Percentiles rank a stretch among this genome's conserved stretches.
Conservation (phyloP, 2,888 invertebrate species). For the Nineta flava region DNA sequence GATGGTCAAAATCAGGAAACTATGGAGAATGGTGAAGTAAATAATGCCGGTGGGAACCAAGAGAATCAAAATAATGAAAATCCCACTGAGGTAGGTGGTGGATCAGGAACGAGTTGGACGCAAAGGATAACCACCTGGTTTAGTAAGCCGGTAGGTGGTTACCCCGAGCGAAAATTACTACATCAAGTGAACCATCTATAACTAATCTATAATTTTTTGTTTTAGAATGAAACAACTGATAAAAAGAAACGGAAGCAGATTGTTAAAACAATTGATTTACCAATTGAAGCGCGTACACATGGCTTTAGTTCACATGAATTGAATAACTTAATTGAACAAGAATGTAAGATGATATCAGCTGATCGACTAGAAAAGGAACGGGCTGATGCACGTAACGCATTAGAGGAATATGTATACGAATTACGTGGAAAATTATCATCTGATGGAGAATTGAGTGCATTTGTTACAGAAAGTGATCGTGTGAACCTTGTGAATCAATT, state of each 20-base stretch:
- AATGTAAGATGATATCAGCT: constrained; percentile 35
- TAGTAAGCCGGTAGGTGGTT: constrained; percentile 17
- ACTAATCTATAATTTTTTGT: neutral
- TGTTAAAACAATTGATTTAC: constrained; percentile 69
- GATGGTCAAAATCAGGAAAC: constrained; percentile 32
- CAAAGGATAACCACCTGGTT: constrained; percentile 32
- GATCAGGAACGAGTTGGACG: constrained; percentile 25
- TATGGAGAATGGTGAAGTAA: constrained; percentile 25
- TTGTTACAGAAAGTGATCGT: constrained; percentile 55
- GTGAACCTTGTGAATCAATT: constrained; percentile 45
- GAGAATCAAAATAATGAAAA: constrained; percentile 30
- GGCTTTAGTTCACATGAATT: constrained; percentile 57
- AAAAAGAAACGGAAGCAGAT: constrained; percentile 61
- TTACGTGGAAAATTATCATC: constrained; percentile 74
- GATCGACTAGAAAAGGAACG: constrained; percentile 90
- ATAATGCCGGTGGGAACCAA: constrained; percentile 36
- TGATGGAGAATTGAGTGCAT: constrained; percentile 59
- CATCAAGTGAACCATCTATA: neutral
- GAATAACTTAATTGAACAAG: constrained; percentile 55
- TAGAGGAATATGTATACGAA: constrained; percentile 98
- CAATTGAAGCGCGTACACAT: constrained; percentile 60
- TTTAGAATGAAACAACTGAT: constrained; percentile 24
- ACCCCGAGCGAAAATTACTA: constrained; percentile 1
- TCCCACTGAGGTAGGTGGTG: constrained; percentile 17
- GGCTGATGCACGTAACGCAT: constrained; percentile 87